A percentile compares a stretch with the other conserved stretches of the same genome.
Conservation (phyloP, 2,797 vertebrate species). For the Lagodon rhomboides region DNA sequence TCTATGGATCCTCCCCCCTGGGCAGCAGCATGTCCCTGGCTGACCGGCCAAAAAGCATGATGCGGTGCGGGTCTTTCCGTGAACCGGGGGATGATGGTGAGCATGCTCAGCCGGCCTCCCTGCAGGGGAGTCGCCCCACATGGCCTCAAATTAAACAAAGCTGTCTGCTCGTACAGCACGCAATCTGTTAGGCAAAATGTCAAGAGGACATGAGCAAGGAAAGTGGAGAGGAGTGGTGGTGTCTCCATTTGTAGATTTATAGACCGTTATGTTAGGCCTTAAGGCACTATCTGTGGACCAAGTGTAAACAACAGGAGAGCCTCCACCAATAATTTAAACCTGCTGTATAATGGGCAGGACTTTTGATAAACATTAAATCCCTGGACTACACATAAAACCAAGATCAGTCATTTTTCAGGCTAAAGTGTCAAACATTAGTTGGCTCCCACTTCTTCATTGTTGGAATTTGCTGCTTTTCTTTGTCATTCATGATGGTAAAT, state of each 20-base stretch:
- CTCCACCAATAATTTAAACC: not conserved
- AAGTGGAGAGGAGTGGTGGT: not conserved
- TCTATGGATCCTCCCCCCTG: slow-evolving; percentile 94
- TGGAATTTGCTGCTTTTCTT: no score
- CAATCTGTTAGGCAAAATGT: slow-evolving; percentile 36
- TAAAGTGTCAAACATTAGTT: no score
- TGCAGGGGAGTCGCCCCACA: slow-evolving; percentile 22
- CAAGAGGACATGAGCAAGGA: not conserved
- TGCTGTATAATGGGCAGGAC: not conserved
- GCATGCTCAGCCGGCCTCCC: slow-evolving; percentile 43
- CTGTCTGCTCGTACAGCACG: not conserved
- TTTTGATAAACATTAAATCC: slow-evolving; percentile 8
- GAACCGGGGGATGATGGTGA: slow-evolving; percentile 96
- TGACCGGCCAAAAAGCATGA: slow-evolving; percentile 97
- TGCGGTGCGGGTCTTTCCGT: slow-evolving; percentile 97
- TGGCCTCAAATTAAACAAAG: slow-evolving; percentile 47
- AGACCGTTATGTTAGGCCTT: slow-evolving; percentile 8
- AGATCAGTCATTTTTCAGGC: no score
- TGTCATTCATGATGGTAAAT: no score
- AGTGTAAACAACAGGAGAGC: slow-evolving; percentile 13
- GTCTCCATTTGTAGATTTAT: slow-evolving; percentile 31
- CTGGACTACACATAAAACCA: no score
- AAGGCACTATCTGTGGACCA: not conserved
- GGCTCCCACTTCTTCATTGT: no score
- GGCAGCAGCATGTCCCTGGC: slow-evolving; percentile 96